These are phyloP conservation scores for Spialia ferax DNA, from an alignment of 2,888 invertebrate species.

Conservation along the genomic window DNA sequence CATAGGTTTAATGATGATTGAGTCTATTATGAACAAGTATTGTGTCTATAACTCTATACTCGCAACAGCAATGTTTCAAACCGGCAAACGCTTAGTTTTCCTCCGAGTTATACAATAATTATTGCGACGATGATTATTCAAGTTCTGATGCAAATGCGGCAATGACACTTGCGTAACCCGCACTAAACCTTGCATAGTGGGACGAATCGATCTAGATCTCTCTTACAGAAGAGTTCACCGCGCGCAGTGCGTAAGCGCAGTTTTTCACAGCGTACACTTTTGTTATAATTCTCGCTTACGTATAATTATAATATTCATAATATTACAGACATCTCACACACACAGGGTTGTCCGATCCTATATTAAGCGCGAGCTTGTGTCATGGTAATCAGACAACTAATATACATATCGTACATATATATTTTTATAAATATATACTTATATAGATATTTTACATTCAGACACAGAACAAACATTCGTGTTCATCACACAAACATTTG, in stretches of 20 bases:
- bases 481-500: no score
- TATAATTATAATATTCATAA: no score
- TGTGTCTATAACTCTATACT: constrained; percentile 20
- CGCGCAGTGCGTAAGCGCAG: constrained; percentile 27
- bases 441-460: no score
- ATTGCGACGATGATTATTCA: constrained; percentile 59
- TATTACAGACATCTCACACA: no score
- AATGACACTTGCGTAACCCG: constrained; percentile 73
- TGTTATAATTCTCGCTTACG: no score
- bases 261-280: neutral
- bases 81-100: constrained; percentile 51
- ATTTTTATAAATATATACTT: no score
- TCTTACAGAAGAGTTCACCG: constrained; percentile 43
- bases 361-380: no score
- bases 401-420: no score
- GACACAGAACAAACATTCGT: no score
- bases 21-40: constrained; percentile 18
- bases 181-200: constrained; percentile 46
- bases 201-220: constrained; percentile 51
- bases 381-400: no score
- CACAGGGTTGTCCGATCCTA: no score
- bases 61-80: constrained; percentile 29
- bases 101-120: constrained; percentile 69
- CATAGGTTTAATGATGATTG: constrained; percentile 32
- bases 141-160: constrained; percentile 74